Evolutionary conservation across 2,113 vertebrate genomes (phyloP).

Genomic region (Capreolus pygargus): DNA sequence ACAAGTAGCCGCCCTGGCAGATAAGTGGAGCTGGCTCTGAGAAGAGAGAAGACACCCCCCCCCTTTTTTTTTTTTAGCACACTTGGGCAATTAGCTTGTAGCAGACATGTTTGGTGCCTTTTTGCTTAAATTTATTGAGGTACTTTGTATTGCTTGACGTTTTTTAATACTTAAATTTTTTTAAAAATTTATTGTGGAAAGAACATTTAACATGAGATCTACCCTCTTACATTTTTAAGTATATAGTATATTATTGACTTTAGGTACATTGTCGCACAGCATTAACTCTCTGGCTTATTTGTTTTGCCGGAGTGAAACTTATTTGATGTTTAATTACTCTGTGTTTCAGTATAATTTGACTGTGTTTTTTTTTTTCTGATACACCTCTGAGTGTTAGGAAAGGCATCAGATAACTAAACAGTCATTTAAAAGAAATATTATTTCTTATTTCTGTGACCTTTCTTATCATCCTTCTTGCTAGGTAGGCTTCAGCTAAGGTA

Average conservation of each 20-base stretch:
- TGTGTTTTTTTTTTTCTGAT: not conserved
- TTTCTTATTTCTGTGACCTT: not conserved
- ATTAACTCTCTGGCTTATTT: not conserved
- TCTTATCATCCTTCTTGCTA: not conserved
- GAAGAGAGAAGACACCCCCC: not conserved
- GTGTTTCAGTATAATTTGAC: not conserved
- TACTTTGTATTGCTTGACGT: not conserved
- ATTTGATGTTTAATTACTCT: not conserved
- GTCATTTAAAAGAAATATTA: not conserved
- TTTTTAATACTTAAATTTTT: not conserved
- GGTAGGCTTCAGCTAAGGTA: not conserved
- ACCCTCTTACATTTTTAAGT: not conserved
- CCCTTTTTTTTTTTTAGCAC: not conserved
- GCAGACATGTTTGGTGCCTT: not conserved
- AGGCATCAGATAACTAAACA: not conserved
- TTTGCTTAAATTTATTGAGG: slow-evolving; percentile 10
- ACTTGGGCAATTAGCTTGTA: not conserved
- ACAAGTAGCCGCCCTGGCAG: not conserved
- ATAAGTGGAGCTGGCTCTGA: not conserved
- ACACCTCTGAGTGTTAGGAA: not conserved
- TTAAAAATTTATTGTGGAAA: not conserved
- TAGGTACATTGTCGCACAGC: not conserved
- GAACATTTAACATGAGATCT: not conserved
- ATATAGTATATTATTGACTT: not conserved
- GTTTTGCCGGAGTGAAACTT: not conserved